Percentiles rank a stretch among this genome's conserved stretches.
Evolutionary conservation across 2,888 invertebrate genomes (phyloP).

Genomic region (Drosophila antonietae): DNA sequence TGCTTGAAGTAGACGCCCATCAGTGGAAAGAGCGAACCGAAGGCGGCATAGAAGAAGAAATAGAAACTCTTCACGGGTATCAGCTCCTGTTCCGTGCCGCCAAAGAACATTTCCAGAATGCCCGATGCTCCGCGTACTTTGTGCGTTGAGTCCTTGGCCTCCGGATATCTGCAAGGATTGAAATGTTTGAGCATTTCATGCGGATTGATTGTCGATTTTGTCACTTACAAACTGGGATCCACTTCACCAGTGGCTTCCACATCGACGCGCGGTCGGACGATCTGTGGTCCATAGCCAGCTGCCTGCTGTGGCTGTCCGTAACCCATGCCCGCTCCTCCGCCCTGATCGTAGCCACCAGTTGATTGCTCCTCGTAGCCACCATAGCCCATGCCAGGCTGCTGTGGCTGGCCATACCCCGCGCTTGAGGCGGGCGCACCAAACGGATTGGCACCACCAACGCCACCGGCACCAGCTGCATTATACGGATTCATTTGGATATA

Average conservation of each 20-base stretch:
- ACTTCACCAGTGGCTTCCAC: constrained; percentile 94
- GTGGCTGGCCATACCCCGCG: constrained; percentile 70
- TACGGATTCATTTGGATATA: constrained; percentile 73
- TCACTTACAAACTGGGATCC: constrained; percentile 90
- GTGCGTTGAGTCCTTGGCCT: constrained; percentile 94
- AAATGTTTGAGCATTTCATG: no score
- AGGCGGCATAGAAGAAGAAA: constrained; percentile 99
- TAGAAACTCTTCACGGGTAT: constrained; percentile 98
- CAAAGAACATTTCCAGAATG: constrained; percentile 92
- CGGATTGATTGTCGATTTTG: no score
- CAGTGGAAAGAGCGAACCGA: constrained; percentile 98
- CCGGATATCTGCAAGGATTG: constrained; percentile 88
- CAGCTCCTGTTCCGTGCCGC: constrained; percentile 94
- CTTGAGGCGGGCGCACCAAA: constrained; percentile 70
- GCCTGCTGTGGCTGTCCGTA: constrained; percentile 56
- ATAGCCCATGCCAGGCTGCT: constrained; percentile 69
- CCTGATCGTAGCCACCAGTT: constrained; percentile 70
- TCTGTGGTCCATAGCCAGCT: constrained; percentile 74
- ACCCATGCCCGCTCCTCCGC: constrained; percentile 54
- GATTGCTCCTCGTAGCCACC: constrained; percentile 79
- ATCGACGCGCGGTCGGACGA: constrained; percentile 90
- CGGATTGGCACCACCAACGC: constrained; percentile 72
- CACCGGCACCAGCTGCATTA: constrained; percentile 57
- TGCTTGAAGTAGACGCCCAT: constrained; percentile 99
- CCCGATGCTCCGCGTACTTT: constrained; percentile 95